A percentile compares a stretch with the other conserved stretches of the same genome.
Evolutionary conservation across 2,797 vertebrate genomes (phyloP).

Genomic region (Sternarchorhynchus goeldii): DNA sequence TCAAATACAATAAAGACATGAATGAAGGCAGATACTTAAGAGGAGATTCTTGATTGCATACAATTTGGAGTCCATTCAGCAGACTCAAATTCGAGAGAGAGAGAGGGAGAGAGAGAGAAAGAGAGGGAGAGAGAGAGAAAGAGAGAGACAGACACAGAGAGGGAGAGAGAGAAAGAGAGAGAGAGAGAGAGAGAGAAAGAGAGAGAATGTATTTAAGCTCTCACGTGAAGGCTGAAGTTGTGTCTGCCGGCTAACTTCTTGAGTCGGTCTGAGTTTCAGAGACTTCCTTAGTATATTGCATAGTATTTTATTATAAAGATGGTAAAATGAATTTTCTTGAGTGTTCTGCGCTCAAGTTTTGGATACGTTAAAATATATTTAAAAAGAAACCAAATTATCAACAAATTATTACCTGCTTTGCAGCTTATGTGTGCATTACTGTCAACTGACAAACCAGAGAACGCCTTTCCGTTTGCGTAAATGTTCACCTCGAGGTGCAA

Average conservation of each 20-base stretch:
- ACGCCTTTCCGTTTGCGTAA: conserved; percentile 5
- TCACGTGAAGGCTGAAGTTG: conserved; percentile 1
- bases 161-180: no score
- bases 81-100: conserved; percentile 26
- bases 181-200: neutral
- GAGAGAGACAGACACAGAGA: no score
- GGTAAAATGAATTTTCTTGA: no score
- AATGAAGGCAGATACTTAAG: conserved; percentile 76
- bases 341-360: no score
- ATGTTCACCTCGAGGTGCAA: neutral
- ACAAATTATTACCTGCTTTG: no score
- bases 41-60: conserved; percentile 62
- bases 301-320: no score
- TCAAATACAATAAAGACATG: conserved; percentile 78
- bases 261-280: no score
- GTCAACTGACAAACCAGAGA: no score
- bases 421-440: no score
- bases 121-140: neutral
- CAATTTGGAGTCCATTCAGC: conserved; percentile 48
- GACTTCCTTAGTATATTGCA: no score
- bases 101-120: conserved; percentile 12
- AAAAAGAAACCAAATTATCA: no score
- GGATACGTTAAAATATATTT: no score
- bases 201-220: conserved; percentile 12
- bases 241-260: neutral